A percentile compares a stretch with the other conserved stretches of the same genome.
Conservation (phyloP, 2,797 vertebrate species). For the Melanogrammus aeglefinus region DNA sequence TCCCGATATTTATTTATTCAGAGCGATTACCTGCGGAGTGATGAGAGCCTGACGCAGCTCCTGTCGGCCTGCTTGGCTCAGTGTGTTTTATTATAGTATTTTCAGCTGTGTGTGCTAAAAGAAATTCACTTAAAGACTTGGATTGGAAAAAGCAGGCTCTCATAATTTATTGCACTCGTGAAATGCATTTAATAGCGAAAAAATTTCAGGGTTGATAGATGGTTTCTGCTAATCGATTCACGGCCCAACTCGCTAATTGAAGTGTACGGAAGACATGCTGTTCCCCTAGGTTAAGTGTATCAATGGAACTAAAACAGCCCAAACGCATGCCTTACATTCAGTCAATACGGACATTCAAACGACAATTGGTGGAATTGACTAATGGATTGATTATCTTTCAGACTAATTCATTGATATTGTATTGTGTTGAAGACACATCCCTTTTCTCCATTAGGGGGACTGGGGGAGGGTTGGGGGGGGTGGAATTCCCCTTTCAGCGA, state of each 20-base stretch:
- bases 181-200: background rate
- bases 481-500: slow-evolving; percentile 33
- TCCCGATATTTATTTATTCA: no score
- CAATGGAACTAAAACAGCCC: slow-evolving; percentile 38
- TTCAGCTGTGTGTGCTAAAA: no score
- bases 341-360: background rate
- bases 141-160: no score
- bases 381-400: slow-evolving; percentile 44
- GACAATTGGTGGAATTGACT: slow-evolving; percentile 49
- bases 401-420: slow-evolving; percentile 52
- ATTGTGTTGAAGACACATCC: slow-evolving; percentile 50
- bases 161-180: slow-evolving; percentile 10
- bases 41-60: no score
- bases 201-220: slow-evolving; percentile 9
- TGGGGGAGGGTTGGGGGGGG: background rate
- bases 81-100: no score
- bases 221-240: slow-evolving; percentile 25
- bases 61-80: no score
- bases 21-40: no score
- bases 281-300: slow-evolving; percentile 28
- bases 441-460: slow-evolving; percentile 47
- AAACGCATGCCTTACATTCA: slow-evolving; percentile 40
- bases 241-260: slow-evolving; percentile 38
- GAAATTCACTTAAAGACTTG: no score
- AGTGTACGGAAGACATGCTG: slow-evolving; percentile 42